phyloP scores from a whole-genome alignment of 2,888 invertebrate genomes.

The Agrochola circellaris region DNA sequence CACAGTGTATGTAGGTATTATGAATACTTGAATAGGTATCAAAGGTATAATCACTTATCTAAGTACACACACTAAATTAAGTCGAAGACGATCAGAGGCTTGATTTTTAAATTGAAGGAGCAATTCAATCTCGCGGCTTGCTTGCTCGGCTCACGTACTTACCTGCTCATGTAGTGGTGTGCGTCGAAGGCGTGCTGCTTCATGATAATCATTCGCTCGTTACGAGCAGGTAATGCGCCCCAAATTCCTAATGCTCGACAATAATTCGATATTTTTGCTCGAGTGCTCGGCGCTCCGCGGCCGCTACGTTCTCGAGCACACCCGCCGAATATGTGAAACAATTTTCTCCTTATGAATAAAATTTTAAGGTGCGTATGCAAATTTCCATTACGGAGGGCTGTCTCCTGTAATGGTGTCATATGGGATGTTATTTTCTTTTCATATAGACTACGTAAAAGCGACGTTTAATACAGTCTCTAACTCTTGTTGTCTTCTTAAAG shows the following conservation, averaged over 20 bases:
- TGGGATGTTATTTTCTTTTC: slow-evolving; percentile 84
- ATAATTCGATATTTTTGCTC: slow-evolving; percentile 87
- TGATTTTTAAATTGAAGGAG: slow-evolving; percentile 61
- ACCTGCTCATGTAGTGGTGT: slow-evolving; percentile 2
- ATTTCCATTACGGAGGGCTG: slow-evolving; percentile 87
- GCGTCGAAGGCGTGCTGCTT: slow-evolving; percentile 34
- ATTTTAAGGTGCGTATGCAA: slow-evolving; percentile 89
- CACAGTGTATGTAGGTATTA: slow-evolving; percentile 17
- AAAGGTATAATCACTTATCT: slow-evolving; percentile 32
- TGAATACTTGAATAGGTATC: slow-evolving; percentile 30
- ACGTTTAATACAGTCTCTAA: slow-evolving; percentile 76
- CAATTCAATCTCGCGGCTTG: slow-evolving; percentile 55
- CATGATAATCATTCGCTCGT: slow-evolving; percentile 73
- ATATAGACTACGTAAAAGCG: slow-evolving; percentile 81
- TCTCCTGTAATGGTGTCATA: slow-evolving; percentile 86
- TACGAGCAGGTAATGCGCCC: slow-evolving; percentile 76
- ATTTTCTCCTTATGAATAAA: slow-evolving; percentile 90
- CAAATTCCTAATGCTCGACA: slow-evolving; percentile 80
- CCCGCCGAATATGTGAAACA: slow-evolving; percentile 83
- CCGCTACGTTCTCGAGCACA: slow-evolving; percentile 61
- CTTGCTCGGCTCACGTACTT: slow-evolving; percentile 31
- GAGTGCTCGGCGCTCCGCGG: slow-evolving; percentile 74
- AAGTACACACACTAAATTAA: slow-evolving; percentile 43
- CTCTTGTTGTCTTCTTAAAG: slow-evolving; percentile 65
- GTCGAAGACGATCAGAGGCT: slow-evolving; percentile 36